phyloP scores from a whole-genome alignment of 2,113 vertebrate species.

The Phrynosoma blainvillii region DNA sequence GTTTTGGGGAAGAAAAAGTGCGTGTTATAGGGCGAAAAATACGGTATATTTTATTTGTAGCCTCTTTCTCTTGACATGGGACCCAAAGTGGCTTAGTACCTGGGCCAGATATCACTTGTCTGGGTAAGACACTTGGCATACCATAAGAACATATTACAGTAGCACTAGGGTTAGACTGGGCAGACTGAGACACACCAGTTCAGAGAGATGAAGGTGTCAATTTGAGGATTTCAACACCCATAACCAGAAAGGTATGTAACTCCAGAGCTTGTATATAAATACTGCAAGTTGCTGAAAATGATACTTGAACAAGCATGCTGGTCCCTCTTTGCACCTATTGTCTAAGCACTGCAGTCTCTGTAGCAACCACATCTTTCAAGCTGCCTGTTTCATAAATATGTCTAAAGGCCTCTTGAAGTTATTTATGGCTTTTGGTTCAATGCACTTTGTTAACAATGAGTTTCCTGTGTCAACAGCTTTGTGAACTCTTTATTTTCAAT shows the following conservation, averaged over 20 bases:
- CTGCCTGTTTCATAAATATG: constrained; percentile 19
- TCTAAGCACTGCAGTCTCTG: constrained; percentile 11
- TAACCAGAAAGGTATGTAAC: not conserved
- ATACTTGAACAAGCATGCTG: constrained; percentile 20
- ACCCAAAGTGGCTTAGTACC: not conserved
- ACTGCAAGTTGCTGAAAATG: constrained; percentile 4
- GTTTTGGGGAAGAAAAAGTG: too few species aligned
- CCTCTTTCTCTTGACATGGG: too few species aligned
- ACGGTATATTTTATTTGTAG: too few species aligned
- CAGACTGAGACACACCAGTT: not conserved
- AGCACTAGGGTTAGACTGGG: not conserved
- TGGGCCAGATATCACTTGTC: not conserved
- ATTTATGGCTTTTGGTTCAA: constrained; percentile 27
- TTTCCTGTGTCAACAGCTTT: not conserved
- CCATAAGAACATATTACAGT: not conserved
- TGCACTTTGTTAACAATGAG: not conserved
- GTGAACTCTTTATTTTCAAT: constrained; percentile 22
- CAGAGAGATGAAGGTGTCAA: not conserved
- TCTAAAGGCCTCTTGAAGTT: not conserved
- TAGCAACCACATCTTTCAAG: constrained; percentile 27
- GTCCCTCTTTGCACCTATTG: constrained; percentile 18
- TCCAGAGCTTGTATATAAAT: not conserved
- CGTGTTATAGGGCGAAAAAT: too few species aligned
- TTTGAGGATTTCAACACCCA: not conserved
- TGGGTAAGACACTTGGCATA: not conserved